A percentile compares a stretch with the other conserved stretches of the same genome.
Evolutionary conservation across 2,113 vertebrate species (phyloP).

Genomic region (Pionites leucogaster): DNA sequence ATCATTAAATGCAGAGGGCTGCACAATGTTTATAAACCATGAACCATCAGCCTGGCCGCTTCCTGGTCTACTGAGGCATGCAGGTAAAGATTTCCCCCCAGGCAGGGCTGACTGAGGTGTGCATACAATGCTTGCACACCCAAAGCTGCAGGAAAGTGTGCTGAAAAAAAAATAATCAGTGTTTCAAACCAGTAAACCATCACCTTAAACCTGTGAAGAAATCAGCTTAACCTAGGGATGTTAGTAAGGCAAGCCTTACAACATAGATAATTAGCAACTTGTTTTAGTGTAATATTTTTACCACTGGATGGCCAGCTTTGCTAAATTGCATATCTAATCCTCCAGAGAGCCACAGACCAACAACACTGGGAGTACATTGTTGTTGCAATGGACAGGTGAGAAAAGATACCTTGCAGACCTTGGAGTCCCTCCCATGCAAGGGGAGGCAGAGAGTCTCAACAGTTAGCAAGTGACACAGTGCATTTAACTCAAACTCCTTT

Average conservation of each 20-base stretch:
- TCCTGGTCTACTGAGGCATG: neutral
- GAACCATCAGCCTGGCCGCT: neutral
- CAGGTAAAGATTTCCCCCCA: neutral
- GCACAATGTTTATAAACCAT: neutral
- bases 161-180: neutral
- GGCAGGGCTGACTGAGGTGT: neutral
- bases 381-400: neutral
- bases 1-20: neutral
- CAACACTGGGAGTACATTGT: neutral
- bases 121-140: no score
- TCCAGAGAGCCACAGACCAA: neutral
- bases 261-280: neutral
- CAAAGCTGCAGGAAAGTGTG: neutral
- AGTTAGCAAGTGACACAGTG: neutral
- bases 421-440: neutral
- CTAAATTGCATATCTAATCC: neutral
- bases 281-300: neutral
- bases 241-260: neutral
- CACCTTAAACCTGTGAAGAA: neutral
- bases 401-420: neutral
- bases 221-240: neutral
- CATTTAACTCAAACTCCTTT: neutral
- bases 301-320: neutral
- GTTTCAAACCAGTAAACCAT: neutral
- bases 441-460: neutral